phyloP scores from a whole-genome alignment of 2,888 invertebrate genomes.

The Folsomia manolachei region DNA sequence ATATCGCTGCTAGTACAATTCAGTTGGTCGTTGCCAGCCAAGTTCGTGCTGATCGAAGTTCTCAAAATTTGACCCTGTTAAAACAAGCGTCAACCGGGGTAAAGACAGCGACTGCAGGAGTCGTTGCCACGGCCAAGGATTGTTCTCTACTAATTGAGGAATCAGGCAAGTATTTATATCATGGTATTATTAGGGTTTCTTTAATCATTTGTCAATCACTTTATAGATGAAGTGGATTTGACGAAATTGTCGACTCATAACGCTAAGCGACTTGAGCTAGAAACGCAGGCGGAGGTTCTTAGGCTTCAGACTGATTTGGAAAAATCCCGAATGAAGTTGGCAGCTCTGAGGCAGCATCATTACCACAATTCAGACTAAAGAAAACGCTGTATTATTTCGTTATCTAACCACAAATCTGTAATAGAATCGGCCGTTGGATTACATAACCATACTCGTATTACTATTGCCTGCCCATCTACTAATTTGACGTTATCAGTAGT shows the following conservation, averaged over 20 bases:
- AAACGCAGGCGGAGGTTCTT: constrained; percentile 89
- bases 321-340: constrained; percentile 78
- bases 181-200: constrained; percentile 2
- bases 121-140: constrained; percentile 90
- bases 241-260: constrained; percentile 85
- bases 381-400: no score
- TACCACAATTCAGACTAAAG: constrained; percentile 63
- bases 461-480: no score
- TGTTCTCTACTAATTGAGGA: constrained; percentile 83
- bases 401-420: no score
- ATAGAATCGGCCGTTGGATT: no score
- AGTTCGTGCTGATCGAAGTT: constrained; percentile 86
- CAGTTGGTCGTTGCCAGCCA: constrained; percentile 95
- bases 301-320: constrained; percentile 88
- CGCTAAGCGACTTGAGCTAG: constrained; percentile 95
- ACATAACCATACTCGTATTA: no score
- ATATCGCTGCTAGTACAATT: constrained; percentile 92
- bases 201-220: background rate
- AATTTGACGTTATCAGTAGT: no score
- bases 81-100: constrained; percentile 83
- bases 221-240: constrained; percentile 81
- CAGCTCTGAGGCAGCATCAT: constrained; percentile 84
- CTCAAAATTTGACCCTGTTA: constrained; percentile 73
- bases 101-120: constrained; percentile 83
- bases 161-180: constrained; percentile 59